These are phyloP conservation scores for Tetropium fuscum DNA, from an alignment of 2,888 invertebrate species.

Conservation along the genomic window DNA sequence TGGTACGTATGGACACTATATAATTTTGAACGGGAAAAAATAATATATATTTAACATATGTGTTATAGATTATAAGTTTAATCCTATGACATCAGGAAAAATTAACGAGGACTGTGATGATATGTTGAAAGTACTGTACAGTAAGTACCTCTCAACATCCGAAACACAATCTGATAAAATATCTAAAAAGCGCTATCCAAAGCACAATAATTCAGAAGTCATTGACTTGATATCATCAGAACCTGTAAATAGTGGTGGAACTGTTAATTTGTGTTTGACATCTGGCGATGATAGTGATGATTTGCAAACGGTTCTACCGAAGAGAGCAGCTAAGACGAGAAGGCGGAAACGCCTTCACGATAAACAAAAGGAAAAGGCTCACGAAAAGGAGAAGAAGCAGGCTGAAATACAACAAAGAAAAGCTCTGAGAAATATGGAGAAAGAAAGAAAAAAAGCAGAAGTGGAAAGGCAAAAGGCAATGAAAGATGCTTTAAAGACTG, in stretches of 20 bases:
- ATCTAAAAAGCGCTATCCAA: too few relatives aligned
- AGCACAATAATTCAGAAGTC: too few relatives aligned
- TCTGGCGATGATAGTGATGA: too few relatives aligned
- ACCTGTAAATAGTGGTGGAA: too few relatives aligned
- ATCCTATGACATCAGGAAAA: too few relatives aligned
- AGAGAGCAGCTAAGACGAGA: background rate
- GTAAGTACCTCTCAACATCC: background rate
- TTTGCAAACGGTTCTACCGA: background rate
- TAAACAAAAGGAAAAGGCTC: constrained; percentile 6
- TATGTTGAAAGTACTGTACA: background rate
- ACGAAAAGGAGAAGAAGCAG: constrained; percentile 32
- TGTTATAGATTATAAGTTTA: too few relatives aligned
- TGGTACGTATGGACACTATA: background rate
- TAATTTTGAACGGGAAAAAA: too few relatives aligned
- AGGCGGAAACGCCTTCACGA: background rate
- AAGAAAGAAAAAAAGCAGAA: constrained; percentile 34
- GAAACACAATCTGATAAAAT: too few relatives aligned
- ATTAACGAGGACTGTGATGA: background rate
- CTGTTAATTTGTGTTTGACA: too few relatives aligned
- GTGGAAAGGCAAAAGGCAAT: constrained; percentile 40
- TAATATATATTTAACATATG: too few relatives aligned
- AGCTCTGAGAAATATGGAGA: constrained; percentile 23
- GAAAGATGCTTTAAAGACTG: constrained; percentile 43
- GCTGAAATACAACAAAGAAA: constrained; percentile 17
- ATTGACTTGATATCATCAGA: too few relatives aligned